Evolutionary conservation across 1,140 invertebrate species (phyloP), one percentile per base, ranked within the genome.

Genomic region (Gonioctena quinquepunctata): DNA sequence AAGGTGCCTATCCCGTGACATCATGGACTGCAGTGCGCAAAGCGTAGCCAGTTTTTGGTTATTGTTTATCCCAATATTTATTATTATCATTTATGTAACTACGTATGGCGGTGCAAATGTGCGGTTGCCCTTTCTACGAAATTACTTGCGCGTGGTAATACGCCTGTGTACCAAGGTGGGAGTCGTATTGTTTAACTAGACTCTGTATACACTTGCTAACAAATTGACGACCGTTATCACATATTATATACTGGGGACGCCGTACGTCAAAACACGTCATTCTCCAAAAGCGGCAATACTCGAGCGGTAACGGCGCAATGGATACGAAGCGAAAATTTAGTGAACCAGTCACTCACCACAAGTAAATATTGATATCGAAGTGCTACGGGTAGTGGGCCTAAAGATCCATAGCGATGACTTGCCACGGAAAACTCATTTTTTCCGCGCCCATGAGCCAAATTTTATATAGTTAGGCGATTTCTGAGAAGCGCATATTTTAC

Each of bases 361-460:
- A 85, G 57, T 7, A 84, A 70, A 72, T 80, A 83, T n/a, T 63
- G 71, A 68, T 80, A 76, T 3, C 75, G 72, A 21, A 22, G 48
- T 6, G 11, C 72, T 81, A 7, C 54, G 25, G 77, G 75, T n/a
- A 82, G 68, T 6, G 80, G 77, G 7, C 80, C 76, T 77, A 85
- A 80, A 87, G 66, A 81, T 85, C 68, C 2, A 80, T 52, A 1
- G 77, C 69, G 11, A 79, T 71, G 0, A 69, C 19, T 70, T 82
- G 62, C 59, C 59, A 74, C 27, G 74, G 74, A 62, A 54, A 66
- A 27, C 18, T 18, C 16, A 72, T 50, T 22, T 66, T 56, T 52
- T 71, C 68, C 11, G 28, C 54, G 13, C 74, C 68, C 71, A 73
- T 70, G 8, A 69, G 50, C 74, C 71, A 6, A 64, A 7, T n/a